Conservation (phyloP, 2,888 invertebrate genomes). For the Merodon equestris region DNA sequence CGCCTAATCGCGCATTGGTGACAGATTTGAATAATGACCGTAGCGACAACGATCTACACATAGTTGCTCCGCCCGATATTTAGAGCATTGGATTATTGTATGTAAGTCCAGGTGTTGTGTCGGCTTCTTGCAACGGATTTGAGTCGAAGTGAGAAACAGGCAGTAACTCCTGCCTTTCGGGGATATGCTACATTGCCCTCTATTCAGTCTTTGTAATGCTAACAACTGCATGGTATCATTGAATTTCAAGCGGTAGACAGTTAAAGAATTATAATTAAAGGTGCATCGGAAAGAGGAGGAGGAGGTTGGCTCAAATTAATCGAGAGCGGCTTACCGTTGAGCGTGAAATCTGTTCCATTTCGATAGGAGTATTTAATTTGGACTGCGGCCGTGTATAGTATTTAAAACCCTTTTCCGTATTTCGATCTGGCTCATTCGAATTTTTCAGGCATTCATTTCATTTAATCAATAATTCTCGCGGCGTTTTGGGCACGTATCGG, state of each 20-base stretch:
- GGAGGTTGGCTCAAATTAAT: conserved; percentile 26
- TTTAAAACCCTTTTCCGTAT: conserved; percentile 20
- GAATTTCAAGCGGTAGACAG: conserved; percentile 12
- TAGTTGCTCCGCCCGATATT: conserved; percentile 3
- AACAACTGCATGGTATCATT: conserved; percentile 34
- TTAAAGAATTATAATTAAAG: conserved; percentile 13
- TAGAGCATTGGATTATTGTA: conserved; percentile 9
- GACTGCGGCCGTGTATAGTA: not conserved
- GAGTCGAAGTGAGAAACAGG: conserved; percentile 8
- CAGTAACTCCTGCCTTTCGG: conserved; percentile 16
- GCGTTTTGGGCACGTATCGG: conserved; percentile 19
- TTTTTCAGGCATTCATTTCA: conserved; percentile 36
- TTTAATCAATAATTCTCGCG: conserved; percentile 42
- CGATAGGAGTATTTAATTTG: conserved; percentile 19
- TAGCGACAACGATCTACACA: conserved; percentile 20
- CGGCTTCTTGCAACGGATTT: conserved; percentile 19
- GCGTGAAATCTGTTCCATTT: conserved; percentile 49
- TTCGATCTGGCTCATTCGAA: conserved; percentile 35
- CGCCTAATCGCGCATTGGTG: conserved; percentile 49
- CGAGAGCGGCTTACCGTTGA: conserved; percentile 36
- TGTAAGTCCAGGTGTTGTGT: conserved; percentile 3
- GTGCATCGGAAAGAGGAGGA: not conserved
- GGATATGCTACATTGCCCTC: conserved; percentile 13
- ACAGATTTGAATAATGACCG: conserved; percentile 56
- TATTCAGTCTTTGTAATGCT: conserved; percentile 37